Percentiles rank a stretch among this genome's conserved stretches.
These are phyloP conservation scores for Oxyscelio sp. DNA, from an alignment of 2,888 invertebrate genomes.

Conservation along the genomic window DNA sequence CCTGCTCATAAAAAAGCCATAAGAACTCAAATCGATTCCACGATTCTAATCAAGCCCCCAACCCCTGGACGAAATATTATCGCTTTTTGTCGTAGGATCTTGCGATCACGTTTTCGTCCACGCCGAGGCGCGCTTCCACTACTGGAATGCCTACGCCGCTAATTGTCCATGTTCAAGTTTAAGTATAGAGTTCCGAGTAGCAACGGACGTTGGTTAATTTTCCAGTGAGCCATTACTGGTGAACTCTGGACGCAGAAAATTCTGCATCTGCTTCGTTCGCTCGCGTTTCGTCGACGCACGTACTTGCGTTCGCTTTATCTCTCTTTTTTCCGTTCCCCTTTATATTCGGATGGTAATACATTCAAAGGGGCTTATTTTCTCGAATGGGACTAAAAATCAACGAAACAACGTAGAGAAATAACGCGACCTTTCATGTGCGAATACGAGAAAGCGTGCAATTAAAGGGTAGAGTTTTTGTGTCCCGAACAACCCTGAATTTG, in stretches of 20 bases:
- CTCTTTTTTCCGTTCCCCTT: slow-evolving; percentile 22
- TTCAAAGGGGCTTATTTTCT: slow-evolving; percentile 53
- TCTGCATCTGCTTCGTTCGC: slow-evolving; percentile 55
- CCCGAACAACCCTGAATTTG: no score
- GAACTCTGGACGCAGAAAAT: slow-evolving; percentile 76
- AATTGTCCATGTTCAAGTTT: slow-evolving; percentile 58
- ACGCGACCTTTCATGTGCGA: slow-evolving; percentile 30
- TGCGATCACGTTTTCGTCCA: slow-evolving; percentile 38
- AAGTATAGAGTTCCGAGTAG: slow-evolving; percentile 66
- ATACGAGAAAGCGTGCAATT: slow-evolving; percentile 39
- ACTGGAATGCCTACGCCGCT: slow-evolving; percentile 56
- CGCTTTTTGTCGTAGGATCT: slow-evolving; percentile 41
- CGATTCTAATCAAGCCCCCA: slow-evolving; percentile 36
- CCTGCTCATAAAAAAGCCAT: slow-evolving; percentile 25
- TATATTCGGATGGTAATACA: slow-evolving; percentile 37
- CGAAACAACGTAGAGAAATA: slow-evolving; percentile 17
- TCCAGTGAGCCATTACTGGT: slow-evolving; percentile 70
- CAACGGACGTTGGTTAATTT: slow-evolving; percentile 74
- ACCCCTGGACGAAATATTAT: slow-evolving; percentile 16
- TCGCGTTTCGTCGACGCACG: slow-evolving; percentile 19
- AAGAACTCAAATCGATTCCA: slow-evolving; percentile 31
- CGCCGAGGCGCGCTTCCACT: slow-evolving; percentile 28
- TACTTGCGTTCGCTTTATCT: not conserved
- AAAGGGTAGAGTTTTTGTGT: slow-evolving; percentile 21
- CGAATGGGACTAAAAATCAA: slow-evolving; percentile 28